Evolutionary conservation across 2,113 vertebrate species (phyloP).

Genomic region (Naja naja): DNA sequence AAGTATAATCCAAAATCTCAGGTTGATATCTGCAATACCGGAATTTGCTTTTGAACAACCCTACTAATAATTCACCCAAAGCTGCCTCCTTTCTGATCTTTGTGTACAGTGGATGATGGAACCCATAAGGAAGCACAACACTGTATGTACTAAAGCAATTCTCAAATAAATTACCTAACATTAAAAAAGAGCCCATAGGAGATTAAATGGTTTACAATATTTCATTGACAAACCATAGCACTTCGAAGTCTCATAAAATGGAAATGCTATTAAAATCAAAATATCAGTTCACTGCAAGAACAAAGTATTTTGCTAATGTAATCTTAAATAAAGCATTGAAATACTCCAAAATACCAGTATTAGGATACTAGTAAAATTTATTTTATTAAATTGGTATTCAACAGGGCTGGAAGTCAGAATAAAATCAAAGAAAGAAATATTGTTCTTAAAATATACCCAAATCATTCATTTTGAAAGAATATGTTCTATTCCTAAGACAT

Average conservation of each 20-base stretch:
- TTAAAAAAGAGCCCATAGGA: neutral
- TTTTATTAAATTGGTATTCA: neutral
- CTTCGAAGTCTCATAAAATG: neutral
- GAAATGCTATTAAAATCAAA: neutral
- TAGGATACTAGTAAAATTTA: rapidly evolving
- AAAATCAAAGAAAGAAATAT: neutral
- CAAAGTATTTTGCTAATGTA: neutral
- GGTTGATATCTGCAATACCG: neutral
- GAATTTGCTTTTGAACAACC: neutral
- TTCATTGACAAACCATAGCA: neutral
- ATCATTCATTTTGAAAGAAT: neutral
- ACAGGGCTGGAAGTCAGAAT: neutral
- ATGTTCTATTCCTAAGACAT: neutral
- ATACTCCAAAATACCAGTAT: neutral
- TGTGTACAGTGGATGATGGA: neutral
- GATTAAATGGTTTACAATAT: neutral
- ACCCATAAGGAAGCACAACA: neutral
- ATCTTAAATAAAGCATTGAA: neutral
- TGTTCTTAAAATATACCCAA: neutral
- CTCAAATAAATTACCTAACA: neutral
- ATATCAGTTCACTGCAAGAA: neutral
- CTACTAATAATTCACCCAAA: neutral
- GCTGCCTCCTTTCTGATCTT: neutral
- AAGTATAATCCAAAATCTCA: neutral
- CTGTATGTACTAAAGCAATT: neutral